Evolutionary conservation across 2,888 invertebrate species (phyloP).

Genomic region (Campoletis raptor): DNA sequence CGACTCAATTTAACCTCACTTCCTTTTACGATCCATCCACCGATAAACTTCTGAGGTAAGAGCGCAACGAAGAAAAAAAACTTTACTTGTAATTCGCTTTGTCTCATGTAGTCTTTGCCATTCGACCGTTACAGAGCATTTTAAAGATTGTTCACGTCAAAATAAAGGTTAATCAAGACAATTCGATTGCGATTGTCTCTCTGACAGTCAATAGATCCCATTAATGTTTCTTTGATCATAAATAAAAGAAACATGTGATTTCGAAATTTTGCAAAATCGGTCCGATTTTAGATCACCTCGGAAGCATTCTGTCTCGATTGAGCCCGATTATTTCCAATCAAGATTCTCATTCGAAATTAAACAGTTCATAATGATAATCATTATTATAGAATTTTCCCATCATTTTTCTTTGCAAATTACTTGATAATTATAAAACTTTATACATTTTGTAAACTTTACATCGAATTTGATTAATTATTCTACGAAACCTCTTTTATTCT

Average conservation of each 20-base stretch:
- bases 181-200: neutral
- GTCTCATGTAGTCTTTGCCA: constrained; percentile 10
- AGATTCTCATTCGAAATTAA: neutral
- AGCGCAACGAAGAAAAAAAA: neutral
- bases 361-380: neutral
- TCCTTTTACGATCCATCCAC: neutral
- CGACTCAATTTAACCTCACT: constrained; percentile 23
- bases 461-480: too few species aligned
- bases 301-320: neutral
- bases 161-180: neutral
- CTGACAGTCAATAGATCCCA: neutral
- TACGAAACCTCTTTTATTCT: too few species aligned
- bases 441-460: too few species aligned
- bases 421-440: neutral
- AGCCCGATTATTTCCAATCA: neutral
- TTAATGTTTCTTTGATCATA: neutral
- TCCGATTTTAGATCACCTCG: neutral
- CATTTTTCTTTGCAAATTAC: neutral
- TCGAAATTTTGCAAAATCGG: neutral
- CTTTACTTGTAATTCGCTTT: constrained; percentile 27
- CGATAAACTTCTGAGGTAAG: constrained; percentile 26
- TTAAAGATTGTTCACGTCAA: constrained; percentile 6
- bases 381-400: neutral
- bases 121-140: constrained; percentile 47
- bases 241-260: neutral